Evolutionary conservation across 1,140 invertebrate species (phyloP), one percentile per base, ranked within the genome.

Genomic region (Cylas formicarius): DNA sequence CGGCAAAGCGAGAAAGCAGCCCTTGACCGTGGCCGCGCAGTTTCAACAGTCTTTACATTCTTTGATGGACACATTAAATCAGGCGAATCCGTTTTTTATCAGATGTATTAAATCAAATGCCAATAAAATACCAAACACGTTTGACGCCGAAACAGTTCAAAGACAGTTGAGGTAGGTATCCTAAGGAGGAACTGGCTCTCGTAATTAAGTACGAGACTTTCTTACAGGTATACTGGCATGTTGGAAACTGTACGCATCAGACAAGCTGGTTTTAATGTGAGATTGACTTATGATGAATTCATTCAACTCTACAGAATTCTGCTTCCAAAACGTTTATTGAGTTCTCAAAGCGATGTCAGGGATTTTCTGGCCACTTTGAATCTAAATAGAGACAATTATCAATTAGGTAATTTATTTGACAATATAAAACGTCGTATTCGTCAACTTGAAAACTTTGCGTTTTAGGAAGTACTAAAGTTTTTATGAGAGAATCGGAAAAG

Each of bases 31-130:
- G 1, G 86, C 89, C 1, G 86, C 88, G 2, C 92, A 97, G 69
- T 97, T 97, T 67, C 88, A 95, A 61, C 85, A 90, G 60, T 92
- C 88, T 13, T 69, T 97, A 17, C 84, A 88, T 42, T 82, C 84
- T 22, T 69, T 97, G 9, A 95, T 97, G 90, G 85, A 90, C 55
- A 93, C 91, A 0, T 66, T 97, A 7, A 92, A 92, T 63, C 85
- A 93, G 62, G 90, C 92, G 0, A 94, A 94, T 70, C 93, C 93
- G 2, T 97, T 93, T 69, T 97, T 97, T 64, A 94, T 97, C 48
- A 76, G 93, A 31, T 97, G 93, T 67, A 96, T 97, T 56, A 97
- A 97, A 66, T 93, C 90, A 19, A 97, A 97, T 66, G 77, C 81
- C 35, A 82, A 91, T 33, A 96, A 95, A 73, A 80, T 86, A 48